A percentile compares a stretch with the other conserved stretches of the same genome.
These are phyloP conservation scores for Penaeus japonicus DNA, from an alignment of 1,140 invertebrate species.

Conservation along the genomic window DNA sequence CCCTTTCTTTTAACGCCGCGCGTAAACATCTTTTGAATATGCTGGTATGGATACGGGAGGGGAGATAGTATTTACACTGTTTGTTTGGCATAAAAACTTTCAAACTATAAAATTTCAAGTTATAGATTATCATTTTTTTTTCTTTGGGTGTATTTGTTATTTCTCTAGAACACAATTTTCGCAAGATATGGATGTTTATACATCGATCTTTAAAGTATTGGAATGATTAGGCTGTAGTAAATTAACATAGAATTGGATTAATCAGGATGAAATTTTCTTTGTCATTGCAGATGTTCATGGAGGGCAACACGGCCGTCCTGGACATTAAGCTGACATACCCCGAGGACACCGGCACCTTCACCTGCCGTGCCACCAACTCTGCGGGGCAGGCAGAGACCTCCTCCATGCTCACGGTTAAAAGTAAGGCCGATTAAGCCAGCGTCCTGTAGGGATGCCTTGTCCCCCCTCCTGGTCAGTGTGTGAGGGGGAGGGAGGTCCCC, in stretches of 20 bases:
- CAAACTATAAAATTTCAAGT: too few species aligned
- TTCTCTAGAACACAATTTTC: not conserved
- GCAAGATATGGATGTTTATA: too few species aligned
- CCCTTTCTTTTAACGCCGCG: too few species aligned
- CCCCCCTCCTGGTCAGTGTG: not conserved
- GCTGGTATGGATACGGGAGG: too few species aligned
- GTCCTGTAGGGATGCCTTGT: slow-evolving; percentile 37
- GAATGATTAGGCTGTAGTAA: not conserved
- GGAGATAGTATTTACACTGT: too few species aligned
- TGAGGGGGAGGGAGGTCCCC: too few species aligned
- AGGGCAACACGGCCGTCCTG: slow-evolving; percentile 87
- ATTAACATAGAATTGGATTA: not conserved
- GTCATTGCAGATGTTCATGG: slow-evolving; percentile 82
- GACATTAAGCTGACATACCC: slow-evolving; percentile 90
- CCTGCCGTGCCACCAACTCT: slow-evolving; percentile 87
- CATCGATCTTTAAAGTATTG: too few species aligned
- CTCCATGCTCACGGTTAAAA: slow-evolving; percentile 94
- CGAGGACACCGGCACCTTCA: slow-evolving; percentile 92
- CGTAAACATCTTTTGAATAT: too few species aligned
- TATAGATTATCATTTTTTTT: not conserved
- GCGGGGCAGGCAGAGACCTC: slow-evolving; percentile 91
- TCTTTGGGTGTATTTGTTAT: not conserved
- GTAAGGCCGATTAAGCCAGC: slow-evolving; percentile 66
- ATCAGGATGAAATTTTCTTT: not conserved
- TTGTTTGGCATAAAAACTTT: too few species aligned